Conservation (phyloP, 2,888 invertebrate genomes). For the Patella caerulea region DNA sequence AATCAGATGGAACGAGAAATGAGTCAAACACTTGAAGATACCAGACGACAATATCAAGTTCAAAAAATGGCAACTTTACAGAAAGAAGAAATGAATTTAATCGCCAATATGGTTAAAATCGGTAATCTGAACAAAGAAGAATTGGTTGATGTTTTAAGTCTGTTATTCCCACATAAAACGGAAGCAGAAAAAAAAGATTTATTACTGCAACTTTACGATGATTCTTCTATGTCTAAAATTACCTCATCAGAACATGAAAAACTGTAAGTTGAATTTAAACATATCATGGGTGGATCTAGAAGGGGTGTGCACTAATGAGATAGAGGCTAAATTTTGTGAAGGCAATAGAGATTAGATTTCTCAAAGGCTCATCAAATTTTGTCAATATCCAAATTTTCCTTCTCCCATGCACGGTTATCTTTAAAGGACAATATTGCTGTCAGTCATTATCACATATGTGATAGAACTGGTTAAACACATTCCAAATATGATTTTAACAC, state of each 20-base stretch:
- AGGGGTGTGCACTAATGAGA: too few species aligned
- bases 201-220: conserved; percentile 55
- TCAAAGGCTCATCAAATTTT: too few species aligned
- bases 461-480: too few species aligned
- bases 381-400: too few species aligned
- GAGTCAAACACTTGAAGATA: conserved; percentile 65
- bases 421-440: too few species aligned
- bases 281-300: too few species aligned
- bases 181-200: conserved; percentile 56
- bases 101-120: conserved; percentile 64
- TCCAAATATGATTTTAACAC: too few species aligned
- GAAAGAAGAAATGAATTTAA: conserved; percentile 67
- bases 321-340: too few species aligned
- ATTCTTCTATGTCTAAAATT: conserved; percentile 12
- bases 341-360: too few species aligned
- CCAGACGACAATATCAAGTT: conserved; percentile 60
- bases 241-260: neutral
- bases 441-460: too few species aligned
- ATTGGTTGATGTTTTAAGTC: conserved; percentile 57
- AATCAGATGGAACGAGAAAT: conserved; percentile 66
- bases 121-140: conserved; percentile 61
- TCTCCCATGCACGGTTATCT: too few species aligned
- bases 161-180: conserved; percentile 64
- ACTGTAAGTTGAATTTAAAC: neutral
- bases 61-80: conserved; percentile 57